These are phyloP conservation scores for Paramisgurnus dabryanus DNA, from an alignment of 2,113 vertebrate genomes.

Conservation along the genomic window DNA sequence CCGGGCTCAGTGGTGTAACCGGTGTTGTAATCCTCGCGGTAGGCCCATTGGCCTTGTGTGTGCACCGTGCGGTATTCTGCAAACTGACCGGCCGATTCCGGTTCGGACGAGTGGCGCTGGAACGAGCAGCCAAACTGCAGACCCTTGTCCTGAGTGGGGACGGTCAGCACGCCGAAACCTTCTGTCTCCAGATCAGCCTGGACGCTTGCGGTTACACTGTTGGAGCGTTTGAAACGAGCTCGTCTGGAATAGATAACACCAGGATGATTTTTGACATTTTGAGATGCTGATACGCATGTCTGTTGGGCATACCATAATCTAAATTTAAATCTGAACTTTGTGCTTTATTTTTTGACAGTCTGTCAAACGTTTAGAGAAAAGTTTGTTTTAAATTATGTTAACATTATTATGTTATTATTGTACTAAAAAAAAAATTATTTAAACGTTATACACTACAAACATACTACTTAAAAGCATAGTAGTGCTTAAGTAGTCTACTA, in stretches of 20 bases:
- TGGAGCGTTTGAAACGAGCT: constrained; percentile 96
- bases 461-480: no score
- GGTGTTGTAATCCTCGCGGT: constrained; percentile 92
- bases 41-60: constrained; percentile 97
- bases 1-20: constrained; percentile 77
- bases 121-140: constrained; percentile 96
- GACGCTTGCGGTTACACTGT: constrained; percentile 95
- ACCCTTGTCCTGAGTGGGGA: constrained; percentile 93
- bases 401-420: no score
- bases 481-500: no score
- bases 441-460: no score
- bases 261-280: constrained; percentile 7
- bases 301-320: not conserved
- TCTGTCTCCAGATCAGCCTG: constrained; percentile 97
- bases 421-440: no score
- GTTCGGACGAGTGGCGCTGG: constrained; percentile 94
- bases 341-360: not conserved
- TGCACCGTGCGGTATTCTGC: constrained; percentile 95
- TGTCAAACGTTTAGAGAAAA: not conserved
- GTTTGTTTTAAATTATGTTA: no score
- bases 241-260: constrained; percentile 72
- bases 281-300: not conserved
- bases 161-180: constrained; percentile 80
- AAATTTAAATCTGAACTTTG: not conserved
- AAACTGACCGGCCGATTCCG: constrained; percentile 86